A percentile compares a stretch with the other conserved stretches of the same genome.
Evolutionary conservation across 2,113 vertebrate genomes (phyloP).

Genomic region (Dicaeum eximium): DNA sequence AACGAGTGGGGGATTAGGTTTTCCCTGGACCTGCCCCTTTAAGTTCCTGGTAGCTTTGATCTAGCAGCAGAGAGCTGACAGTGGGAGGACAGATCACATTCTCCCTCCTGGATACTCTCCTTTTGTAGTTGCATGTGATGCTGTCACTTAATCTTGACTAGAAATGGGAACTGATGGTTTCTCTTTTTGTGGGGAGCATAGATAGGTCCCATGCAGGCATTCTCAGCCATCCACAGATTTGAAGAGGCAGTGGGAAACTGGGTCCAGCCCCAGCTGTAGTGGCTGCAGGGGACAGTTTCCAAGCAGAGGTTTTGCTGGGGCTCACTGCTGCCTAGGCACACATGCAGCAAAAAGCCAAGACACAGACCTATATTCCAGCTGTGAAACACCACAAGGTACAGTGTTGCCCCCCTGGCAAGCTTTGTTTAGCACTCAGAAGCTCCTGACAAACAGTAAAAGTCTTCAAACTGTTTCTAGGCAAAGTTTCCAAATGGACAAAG

Average conservation of each 20-base stretch:
- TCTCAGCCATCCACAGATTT: not conserved
- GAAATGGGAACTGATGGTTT: not conserved
- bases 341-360: accelerated
- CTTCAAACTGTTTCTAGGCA: not conserved
- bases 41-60: not conserved
- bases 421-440: not conserved
- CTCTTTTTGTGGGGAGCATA: not conserved
- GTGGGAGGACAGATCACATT: not conserved
- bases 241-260: not conserved
- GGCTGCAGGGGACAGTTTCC: not conserved
- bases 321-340: not conserved
- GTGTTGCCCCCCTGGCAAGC: not conserved
- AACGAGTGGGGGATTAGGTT: not conserved
- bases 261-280: accelerated
- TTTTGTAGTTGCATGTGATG: not conserved
- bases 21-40: not conserved
- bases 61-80: not conserved
- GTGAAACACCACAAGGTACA: not conserved
- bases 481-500: not conserved
- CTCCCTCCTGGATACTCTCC: not conserved
- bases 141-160: not conserved
- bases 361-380: not conserved
- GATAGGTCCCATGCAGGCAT: not conserved
- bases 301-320: not conserved
- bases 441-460: not conserved